Conservation (phyloP, 2,113 vertebrate genomes). For the Hydrochoerus hydrochaeris region DNA sequence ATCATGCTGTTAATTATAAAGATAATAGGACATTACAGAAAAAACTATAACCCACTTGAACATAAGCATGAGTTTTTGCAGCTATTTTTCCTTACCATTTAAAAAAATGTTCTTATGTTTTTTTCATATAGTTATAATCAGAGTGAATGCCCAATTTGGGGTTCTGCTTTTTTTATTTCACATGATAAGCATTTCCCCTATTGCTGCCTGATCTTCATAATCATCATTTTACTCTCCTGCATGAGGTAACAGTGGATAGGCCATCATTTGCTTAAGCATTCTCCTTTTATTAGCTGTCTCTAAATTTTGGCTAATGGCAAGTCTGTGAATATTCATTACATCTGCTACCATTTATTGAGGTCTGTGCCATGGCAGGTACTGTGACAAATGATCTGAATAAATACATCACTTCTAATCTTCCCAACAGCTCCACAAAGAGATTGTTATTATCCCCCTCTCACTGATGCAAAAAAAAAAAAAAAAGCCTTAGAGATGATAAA, state of each 20-base stretch:
- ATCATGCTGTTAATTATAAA: slow-evolving; percentile 63
- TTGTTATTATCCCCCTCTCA: slow-evolving; percentile 6
- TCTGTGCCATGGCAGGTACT: slow-evolving; percentile 50
- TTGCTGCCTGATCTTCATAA: slow-evolving; percentile 45
- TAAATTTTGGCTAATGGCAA: slow-evolving; percentile 43
- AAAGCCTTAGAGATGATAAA: slow-evolving; percentile 1
- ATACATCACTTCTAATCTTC: slow-evolving; percentile 43
- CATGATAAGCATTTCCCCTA: slow-evolving; percentile 67
- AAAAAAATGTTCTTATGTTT: slow-evolving; percentile 10
- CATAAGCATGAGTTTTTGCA: slow-evolving; percentile 20
- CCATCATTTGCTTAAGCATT: slow-evolving; percentile 61
- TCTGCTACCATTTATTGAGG: slow-evolving; percentile 34
- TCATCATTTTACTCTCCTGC: slow-evolving; percentile 57
- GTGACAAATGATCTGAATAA: slow-evolving; percentile 44
- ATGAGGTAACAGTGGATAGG: neutral
- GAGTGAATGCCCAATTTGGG: slow-evolving; percentile 58
- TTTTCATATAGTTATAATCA: slow-evolving; percentile 59
- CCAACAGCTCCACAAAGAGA: neutral
- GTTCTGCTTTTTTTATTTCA: slow-evolving; percentile 43
- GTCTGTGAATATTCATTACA: slow-evolving; percentile 58
- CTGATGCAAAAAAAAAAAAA: neutral
- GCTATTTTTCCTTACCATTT: slow-evolving; percentile 41
- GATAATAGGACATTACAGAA: slow-evolving; percentile 19
- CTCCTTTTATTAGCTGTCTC: slow-evolving; percentile 57
- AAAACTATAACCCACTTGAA: neutral